These are phyloP conservation scores for Cepphus grylle DNA, from an alignment of 2,113 vertebrate genomes.

Conservation along the genomic window DNA sequence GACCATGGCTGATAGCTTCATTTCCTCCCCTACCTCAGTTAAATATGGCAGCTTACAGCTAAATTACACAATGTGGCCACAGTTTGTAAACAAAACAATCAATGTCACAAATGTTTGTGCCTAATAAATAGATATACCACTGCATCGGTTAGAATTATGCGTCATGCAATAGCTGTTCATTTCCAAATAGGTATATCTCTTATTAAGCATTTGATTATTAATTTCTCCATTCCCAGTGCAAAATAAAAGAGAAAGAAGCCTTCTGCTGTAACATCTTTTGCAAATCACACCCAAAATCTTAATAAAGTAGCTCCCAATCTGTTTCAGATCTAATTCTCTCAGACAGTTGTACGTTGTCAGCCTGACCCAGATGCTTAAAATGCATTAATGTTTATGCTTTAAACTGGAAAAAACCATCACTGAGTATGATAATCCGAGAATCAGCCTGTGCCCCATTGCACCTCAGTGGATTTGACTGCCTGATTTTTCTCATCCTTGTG, in stretches of 20 bases:
- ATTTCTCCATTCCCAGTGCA: neutral
- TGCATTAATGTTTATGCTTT: constrained; percentile 35
- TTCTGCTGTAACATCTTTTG: neutral
- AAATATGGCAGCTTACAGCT: constrained; percentile 21
- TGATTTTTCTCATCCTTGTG: constrained; percentile 49
- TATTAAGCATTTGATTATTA: neutral
- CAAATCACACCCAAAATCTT: neutral
- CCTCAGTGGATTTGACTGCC: constrained; percentile 22
- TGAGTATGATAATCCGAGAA: constrained; percentile 49
- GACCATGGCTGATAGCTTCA: neutral
- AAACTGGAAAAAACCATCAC: neutral
- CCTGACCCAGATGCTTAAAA: constrained; percentile 46
- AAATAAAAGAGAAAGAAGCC: neutral
- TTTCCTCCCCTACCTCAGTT: constrained; percentile 15
- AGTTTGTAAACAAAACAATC: constrained; percentile 32
- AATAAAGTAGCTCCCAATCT: neutral
- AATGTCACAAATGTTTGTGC: neutral
- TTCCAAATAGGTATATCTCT: neutral
- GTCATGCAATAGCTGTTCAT: neutral
- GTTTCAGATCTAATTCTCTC: constrained; percentile 6
- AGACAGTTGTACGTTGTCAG: neutral
- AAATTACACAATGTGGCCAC: neutral
- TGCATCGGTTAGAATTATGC: neutral
- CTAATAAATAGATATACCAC: neutral
- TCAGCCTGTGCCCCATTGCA: constrained; percentile 29